Evolutionary conservation across 1,140 invertebrate species (phyloP), one percentile per base, ranked within the genome.

Genomic region (Zeugodacus cucurbitae): DNA sequence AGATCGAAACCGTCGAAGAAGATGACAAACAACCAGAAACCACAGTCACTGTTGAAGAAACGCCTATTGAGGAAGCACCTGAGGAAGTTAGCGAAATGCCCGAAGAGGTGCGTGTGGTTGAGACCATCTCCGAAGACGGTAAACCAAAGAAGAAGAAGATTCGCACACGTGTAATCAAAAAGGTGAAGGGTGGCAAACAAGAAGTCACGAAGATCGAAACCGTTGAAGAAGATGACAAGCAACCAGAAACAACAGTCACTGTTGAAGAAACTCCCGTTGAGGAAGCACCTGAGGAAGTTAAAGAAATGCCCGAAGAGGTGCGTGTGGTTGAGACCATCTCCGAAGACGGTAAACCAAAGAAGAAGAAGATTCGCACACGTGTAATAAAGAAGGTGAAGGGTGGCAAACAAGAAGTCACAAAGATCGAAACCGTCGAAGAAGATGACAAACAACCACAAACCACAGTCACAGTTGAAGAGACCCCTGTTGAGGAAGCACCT

Each of bases 351-450:
- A 87, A 87, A 87, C 86, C 62, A 22, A 87, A 67, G 59, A 87
- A 87, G 11, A 87, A 70, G n/a, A 64, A 44, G 58, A 48, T 87
- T 14, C 86, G 86, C n/a, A 87, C 59, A 29, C 86, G 86, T 48
- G 62, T 87, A 3, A 87, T 87, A 62, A 87, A 87, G n/a, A 87
- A 87, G 86, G 86, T 87, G 7, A 87, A 70, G 41, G 86, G 86
- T 54, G 86, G 17, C 8, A 87, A 87, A 67, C 86, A 87, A 87
- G 86, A 87, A 29, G 86, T 87, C 41, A 87, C 86, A 7, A 87
- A 87, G 86, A 87, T 87, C 14, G 86, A 87, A 67, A 87, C 86
- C 59, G 86, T 87, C 3, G 86, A 87, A 67, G 86, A 87, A 87
- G 86, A 87, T 70, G 86, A 87, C 10, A 87, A 87, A 26, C 86